These are phyloP conservation scores for Leptopilina myrica DNA, from an alignment of 2,888 invertebrate genomes.

Conservation along the genomic window DNA sequence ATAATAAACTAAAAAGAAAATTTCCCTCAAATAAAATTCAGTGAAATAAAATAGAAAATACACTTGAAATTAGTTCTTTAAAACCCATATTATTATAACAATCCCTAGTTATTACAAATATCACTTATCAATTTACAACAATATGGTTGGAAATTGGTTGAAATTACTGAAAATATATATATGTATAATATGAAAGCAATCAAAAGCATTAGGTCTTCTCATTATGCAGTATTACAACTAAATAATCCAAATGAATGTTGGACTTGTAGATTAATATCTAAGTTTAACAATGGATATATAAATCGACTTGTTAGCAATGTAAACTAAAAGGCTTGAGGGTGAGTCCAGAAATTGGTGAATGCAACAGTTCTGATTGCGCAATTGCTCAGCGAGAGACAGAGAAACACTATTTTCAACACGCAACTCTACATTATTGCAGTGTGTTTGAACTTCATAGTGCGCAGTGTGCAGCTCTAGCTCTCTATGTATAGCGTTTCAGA, in stretches of 20 bases:
- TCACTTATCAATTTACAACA: neutral
- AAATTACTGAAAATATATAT: too few species aligned
- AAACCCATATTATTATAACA: too few species aligned
- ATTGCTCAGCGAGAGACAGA: conserved; percentile 17
- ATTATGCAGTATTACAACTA: neutral
- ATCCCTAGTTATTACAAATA: neutral
- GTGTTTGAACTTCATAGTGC: conserved; percentile 29
- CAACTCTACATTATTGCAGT: conserved; percentile 30
- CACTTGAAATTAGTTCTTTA: too few species aligned
- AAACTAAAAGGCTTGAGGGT: neutral
- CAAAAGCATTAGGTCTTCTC: too few species aligned
- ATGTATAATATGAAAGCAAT: neutral
- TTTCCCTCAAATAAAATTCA: too few species aligned
- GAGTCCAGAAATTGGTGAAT: conserved; percentile 3
- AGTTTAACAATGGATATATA: neutral
- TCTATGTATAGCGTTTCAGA: conserved; percentile 4
- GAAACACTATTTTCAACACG: conserved; percentile 34
- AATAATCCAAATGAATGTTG: neutral
- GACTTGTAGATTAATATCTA: conserved; percentile 8
- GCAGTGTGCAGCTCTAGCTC: neutral
- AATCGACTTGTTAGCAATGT: conserved; percentile 8
- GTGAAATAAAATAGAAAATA: too few species aligned
- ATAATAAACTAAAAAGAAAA: too few species aligned
- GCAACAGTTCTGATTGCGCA: conserved; percentile 18
- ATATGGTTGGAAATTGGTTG: neutral